Base-by-base conservation (phyloP, 2,113 vertebrate genomes). In the Ginglymostoma cirratum region DNA sequence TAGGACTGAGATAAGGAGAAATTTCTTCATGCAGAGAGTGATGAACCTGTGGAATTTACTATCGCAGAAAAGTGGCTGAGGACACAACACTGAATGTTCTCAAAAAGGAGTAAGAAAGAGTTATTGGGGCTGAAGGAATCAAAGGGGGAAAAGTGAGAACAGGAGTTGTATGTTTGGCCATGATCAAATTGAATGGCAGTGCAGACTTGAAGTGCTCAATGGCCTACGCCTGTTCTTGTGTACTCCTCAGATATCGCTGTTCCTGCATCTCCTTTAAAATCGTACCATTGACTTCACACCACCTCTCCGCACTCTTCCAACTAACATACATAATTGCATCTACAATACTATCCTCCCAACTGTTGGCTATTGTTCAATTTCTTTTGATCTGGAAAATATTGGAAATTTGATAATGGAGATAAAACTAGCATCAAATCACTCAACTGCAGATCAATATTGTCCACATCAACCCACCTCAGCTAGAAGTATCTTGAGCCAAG, bases 401-500 rank as follows among this genome's bases (percentile, higher is more conserved):
- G 89, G 65, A 66, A 19, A 38, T 8, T 21, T 5, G n/a, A 0
- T 65, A n/a, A n/a, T 21, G 66, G 27, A 90, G 87, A 61, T 65
- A 90, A 55, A 19, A 38, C 34, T 21, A 21, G 34, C 89, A 66
- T 93, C 10, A 90, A n/a, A 66, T 93, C 17, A 38, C 8, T 66
- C 17, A 93, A 93, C 21, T 93, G 34, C n/a, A 6, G 65, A 93
- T 67, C 34, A 67, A 3, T 38, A 38, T 90, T 90, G 27, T 87
- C 24, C 48, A 17, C 61, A 93, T 38, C 19, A 66, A 10, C 96
- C 96, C 97, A 99, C 99, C 98, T 99, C 98, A 24, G 98, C 97
- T 80, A 99, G 97, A 27, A 99, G 96, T 96, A 97, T 98, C 97
- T 98, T 99, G 95, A 98, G 98, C 99, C 99, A 99, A 15, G 98